A percentile compares a stretch with the other conserved stretches of the same genome.
phyloP scores from a whole-genome alignment of 2,113 vertebrate species.

The Lampris megalopsis region DNA sequence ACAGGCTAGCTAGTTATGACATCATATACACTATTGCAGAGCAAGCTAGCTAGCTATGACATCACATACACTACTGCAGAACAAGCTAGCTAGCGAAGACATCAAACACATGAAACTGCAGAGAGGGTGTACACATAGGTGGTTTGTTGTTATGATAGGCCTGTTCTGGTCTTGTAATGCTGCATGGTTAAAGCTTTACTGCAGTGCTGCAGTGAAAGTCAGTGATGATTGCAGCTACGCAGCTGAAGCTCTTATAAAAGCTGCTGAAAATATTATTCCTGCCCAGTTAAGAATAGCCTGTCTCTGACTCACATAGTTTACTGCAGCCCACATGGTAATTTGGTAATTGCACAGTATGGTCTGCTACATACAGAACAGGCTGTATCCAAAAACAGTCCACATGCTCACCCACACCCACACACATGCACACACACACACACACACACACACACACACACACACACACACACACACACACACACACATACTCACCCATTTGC shows the following conservation, averaged over 20 bases:
- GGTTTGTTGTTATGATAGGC: too few species aligned
- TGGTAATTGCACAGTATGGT: slow-evolving; percentile 6
- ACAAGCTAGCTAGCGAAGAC: too few species aligned
- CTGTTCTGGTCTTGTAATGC: too few species aligned
- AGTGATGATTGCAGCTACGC: background rate
- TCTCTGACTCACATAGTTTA: slow-evolving; percentile 41
- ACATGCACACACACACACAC: background rate
- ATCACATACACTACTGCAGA: too few species aligned
- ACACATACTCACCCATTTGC: background rate
- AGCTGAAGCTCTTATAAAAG: slow-evolving; percentile 10
- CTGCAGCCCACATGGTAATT: slow-evolving; percentile 37
- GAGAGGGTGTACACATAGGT: too few species aligned
- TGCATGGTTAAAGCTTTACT: background rate
- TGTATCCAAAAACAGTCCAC: slow-evolving; percentile 1
- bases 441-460: background rate
- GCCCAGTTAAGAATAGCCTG: slow-evolving; percentile 33
- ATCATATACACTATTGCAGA: too few species aligned
- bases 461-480: background rate
- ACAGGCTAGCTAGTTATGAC: too few species aligned
- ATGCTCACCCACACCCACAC: slow-evolving; percentile 1
- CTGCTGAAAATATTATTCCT: slow-evolving; percentile 36
- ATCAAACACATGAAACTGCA: too few species aligned
- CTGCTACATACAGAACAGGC: background rate
- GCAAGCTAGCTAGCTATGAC: too few species aligned
- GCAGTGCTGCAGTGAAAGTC: background rate